Evolutionary conservation across 2,888 invertebrate species (phyloP), one percentile per base, ranked within the genome.

Genomic region (Arrhopalites spinosus): DNA sequence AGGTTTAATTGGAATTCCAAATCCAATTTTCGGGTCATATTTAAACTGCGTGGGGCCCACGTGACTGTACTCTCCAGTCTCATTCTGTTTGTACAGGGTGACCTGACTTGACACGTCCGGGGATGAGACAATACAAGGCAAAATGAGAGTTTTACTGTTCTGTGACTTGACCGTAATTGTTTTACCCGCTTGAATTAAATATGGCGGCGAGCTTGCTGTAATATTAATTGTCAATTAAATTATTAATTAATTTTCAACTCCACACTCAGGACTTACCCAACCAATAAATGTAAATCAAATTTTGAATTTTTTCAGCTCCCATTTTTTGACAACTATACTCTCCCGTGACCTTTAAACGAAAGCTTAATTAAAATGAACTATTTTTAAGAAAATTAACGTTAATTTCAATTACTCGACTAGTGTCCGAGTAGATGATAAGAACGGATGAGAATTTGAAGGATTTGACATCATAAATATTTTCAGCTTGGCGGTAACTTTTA

Each of bases 261-360:
- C 7, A 50, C 11, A 36, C 3, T 36, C 11, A 36, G 20, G 17
- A n/a, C 5, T 27, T 69, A 81, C 82, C 82, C 79, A 79, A 72
- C 78, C 80, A 80, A 70, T 79, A 82, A 25, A 82, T 70, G 64
- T 50, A 50, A 74, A 81, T 77, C 47, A 66, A 78, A 66, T 80
- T 80, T 23, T 75, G 70, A 3, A 80, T 75, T 20, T 72, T 75
- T 30, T 74, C 36, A 20, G 73, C 70, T 1, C 77, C 70, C 1
- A 73, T 73, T 53, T 79, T 78, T 61, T 81, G 78, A 73, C 82
- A 82, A 36, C 77, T 77, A 53, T 81, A 82, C 20, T 78, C 80
- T 47, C 81, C 80, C 5, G 82, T 79, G 13, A 79, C 13, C 43
- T 72, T n/a, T n/a, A n/a, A n/a, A n/a, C n/a, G n/a, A n/a, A n/a